Conservation (phyloP, 2,113 vertebrate genomes). For the Paramormyrops kingsleyae region DNA sequence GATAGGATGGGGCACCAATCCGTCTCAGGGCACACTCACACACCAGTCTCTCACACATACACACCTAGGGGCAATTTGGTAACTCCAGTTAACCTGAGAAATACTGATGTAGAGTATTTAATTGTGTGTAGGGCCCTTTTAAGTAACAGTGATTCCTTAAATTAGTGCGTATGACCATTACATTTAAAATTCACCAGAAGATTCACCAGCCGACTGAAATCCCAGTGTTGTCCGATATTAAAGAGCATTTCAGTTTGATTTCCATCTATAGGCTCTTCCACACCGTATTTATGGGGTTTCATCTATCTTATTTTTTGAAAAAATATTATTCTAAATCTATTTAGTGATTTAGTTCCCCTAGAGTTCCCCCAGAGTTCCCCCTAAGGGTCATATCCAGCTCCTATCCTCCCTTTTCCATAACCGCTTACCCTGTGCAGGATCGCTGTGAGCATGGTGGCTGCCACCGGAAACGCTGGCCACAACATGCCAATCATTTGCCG, state of each 20-base stretch:
- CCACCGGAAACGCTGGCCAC: not conserved
- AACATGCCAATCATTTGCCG: not conserved
- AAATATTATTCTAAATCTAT: not conserved
- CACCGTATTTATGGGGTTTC: not conserved
- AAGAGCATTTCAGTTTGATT: not conserved
- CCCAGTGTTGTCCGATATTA: not conserved
- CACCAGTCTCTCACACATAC: not conserved
- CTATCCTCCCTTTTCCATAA: not conserved
- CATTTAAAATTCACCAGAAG: not conserved
- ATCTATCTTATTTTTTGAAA: not conserved
- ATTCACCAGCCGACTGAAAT: not conserved
- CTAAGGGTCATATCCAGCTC: not conserved
- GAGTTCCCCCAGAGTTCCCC: not conserved
- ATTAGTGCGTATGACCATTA: not conserved
- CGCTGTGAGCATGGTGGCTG: not conserved
- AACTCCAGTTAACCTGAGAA: not conserved
- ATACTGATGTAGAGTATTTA: not conserved
- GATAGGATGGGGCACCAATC: not conserved
- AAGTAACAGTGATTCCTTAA: not conserved
- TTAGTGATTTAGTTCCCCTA: not conserved
- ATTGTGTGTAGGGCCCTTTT: not conserved
- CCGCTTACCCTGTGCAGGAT: not conserved
- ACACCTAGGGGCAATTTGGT: not conserved
- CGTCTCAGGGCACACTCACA: not conserved
- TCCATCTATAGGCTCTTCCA: not conserved